Evolutionary conservation across 2,888 invertebrate species (phyloP), one percentile per base, ranked within the genome.

Genomic region (Ceramica pisi): DNA sequence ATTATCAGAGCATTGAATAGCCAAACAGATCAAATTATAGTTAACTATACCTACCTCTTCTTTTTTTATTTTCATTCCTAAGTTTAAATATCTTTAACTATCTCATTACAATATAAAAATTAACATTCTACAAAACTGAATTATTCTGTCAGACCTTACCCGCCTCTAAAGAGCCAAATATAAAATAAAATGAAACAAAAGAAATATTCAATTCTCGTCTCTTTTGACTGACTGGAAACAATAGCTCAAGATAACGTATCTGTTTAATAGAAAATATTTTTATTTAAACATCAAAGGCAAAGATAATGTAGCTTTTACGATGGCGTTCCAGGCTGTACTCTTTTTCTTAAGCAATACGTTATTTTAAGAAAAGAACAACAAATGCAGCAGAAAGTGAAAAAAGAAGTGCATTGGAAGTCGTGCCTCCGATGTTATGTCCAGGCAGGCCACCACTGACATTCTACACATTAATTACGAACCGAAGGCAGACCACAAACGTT

Each of bases 381-480:
- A 71, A 75, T 57, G 59, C 55, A 51, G 56, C 53, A 74, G 64
- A 74, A 73, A 78, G 70, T 76, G 71, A 84, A 85, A 80, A 84
- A 84, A 77, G 70, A 76, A 76, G 57, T 53, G 50, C 60, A 74
- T 51, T 70, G 75, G 70, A 84, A 84, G 81, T 85, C 86, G 86
- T 85, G 86, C 83, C 78, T 57, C 65, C 71, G 77, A 75, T 81
- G 80, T 83, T 80, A 83, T 82, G 81, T 86, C 80, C 81, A 77
- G 70, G 67, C 80, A 69, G 71, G 67, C 50, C 75, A 71, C 68
- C 75, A 78, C 85, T 81, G 84, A 85, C 81, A 87, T 83, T 87
- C 84, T 86, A 86, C 80, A 86, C 89, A 92, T 93, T 93, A 93
- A 93, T 93, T 94, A 92, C 90, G 81, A 80, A 86, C 86, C 83